Evolutionary conservation across 2,888 invertebrate species (phyloP).

Genomic region (Pimpla rufipes): DNA sequence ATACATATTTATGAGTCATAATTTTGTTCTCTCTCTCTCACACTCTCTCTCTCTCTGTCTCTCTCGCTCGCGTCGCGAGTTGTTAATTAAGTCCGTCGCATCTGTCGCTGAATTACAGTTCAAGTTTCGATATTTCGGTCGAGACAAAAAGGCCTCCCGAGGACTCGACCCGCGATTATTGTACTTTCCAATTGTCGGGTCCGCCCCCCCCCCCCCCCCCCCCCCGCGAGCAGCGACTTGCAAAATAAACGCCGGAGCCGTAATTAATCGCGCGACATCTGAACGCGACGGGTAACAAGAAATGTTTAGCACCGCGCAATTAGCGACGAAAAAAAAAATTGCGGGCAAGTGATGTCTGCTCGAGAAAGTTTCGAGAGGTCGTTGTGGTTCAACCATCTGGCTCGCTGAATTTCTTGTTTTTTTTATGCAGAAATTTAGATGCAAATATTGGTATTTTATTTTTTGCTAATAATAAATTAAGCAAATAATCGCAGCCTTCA

Average conservation of each 20-base stretch:
- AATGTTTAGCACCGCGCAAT: slow-evolving; percentile 5
- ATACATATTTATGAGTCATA: slow-evolving; percentile 1
- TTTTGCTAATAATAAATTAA: too few relatives aligned
- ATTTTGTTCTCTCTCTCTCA: neutral
- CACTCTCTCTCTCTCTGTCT: neutral
- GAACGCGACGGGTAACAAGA: slow-evolving; percentile 6
- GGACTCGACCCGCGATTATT: slow-evolving; percentile 26
- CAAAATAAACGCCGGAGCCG: slow-evolving; percentile 18
- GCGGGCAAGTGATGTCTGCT: neutral
- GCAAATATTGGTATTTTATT: too few relatives aligned
- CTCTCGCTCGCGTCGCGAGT: slow-evolving; percentile 16
- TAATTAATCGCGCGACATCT: slow-evolving; percentile 30
- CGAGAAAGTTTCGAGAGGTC: neutral
- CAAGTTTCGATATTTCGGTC: slow-evolving; percentile 73
- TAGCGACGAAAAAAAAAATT: slow-evolving; percentile 5
- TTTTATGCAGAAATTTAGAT: neutral
- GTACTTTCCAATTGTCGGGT: slow-evolving; percentile 54
- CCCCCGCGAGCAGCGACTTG: slow-evolving; percentile 29
- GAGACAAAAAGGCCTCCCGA: slow-evolving; percentile 56
- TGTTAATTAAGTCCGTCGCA: slow-evolving; percentile 78
- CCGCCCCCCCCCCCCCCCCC: slow-evolving; percentile 54
- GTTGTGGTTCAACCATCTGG: neutral
- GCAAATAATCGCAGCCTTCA: too few relatives aligned
- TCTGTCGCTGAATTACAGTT: slow-evolving; percentile 83
- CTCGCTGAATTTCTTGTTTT: neutral